phyloP scores from a whole-genome alignment of 2,888 invertebrate species.

The Ceratothoa steindachneri region DNA sequence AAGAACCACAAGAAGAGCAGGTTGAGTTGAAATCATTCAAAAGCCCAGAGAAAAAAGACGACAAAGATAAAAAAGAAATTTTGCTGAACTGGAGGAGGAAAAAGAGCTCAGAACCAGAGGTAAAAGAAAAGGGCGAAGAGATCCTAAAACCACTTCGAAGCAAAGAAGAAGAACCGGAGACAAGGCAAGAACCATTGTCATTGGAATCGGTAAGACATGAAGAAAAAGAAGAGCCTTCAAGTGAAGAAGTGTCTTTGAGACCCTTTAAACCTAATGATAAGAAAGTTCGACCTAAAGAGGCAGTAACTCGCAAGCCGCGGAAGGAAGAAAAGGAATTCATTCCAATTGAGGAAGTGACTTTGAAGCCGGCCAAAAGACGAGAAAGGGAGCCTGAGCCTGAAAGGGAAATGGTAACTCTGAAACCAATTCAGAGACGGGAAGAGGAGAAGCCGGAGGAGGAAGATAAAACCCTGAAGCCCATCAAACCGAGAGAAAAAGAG shows the following conservation, averaged over 20 bases:
- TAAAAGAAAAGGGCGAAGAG: slow-evolving; percentile 17
- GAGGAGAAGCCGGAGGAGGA: slow-evolving; percentile 22
- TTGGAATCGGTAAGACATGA: slow-evolving; percentile 30
- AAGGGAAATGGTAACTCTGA: slow-evolving; percentile 19
- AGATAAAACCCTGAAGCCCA: slow-evolving; percentile 25
- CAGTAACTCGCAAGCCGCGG: slow-evolving; percentile 14
- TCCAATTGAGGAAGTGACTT: slow-evolving; percentile 15
- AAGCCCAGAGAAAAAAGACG: slow-evolving; percentile 5
- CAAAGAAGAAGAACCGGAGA: slow-evolving; percentile 20
- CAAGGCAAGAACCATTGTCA: slow-evolving; percentile 15
- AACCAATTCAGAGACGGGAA: slow-evolving; percentile 29
- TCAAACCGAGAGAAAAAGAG: neutral
- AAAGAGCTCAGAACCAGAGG: slow-evolving; percentile 3
- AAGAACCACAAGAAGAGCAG: slow-evolving; percentile 27
- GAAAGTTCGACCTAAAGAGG: slow-evolving; percentile 4
- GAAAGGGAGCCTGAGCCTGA: slow-evolving; percentile 26
- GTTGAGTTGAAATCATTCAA: slow-evolving; percentile 31
- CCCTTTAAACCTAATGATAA: too few species aligned
- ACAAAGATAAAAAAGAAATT: slow-evolving; percentile 10
- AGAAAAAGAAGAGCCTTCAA: slow-evolving; percentile 4
- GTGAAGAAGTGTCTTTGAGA: neutral
- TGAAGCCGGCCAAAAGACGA: slow-evolving; percentile 29
- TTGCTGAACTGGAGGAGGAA: neutral
- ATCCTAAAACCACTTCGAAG: slow-evolving; percentile 27
- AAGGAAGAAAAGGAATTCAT: slow-evolving; percentile 23